phyloP scores from a whole-genome alignment of 1,140 invertebrate genomes.

The Drosophila santomea region DNA sequence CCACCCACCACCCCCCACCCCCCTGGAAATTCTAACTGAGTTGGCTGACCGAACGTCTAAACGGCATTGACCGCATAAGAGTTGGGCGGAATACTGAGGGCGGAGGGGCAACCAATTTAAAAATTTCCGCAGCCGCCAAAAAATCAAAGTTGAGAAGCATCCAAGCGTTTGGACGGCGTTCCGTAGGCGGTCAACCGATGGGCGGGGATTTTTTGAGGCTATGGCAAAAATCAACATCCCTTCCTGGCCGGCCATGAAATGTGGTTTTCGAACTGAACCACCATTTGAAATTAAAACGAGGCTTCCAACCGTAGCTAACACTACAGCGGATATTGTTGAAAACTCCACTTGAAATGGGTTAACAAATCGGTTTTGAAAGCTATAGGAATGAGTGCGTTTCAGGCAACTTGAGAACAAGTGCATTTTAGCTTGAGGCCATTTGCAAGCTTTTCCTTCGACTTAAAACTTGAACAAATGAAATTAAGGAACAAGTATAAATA shows the following conservation, averaged over 20 bases:
- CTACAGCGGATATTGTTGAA: slow-evolving; percentile 26
- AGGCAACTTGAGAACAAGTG: neutral
- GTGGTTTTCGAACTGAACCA: slow-evolving; percentile 37
- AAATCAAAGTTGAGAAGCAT: slow-evolving; percentile 70
- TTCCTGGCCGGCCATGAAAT: slow-evolving; percentile 30
- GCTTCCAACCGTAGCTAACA: slow-evolving; percentile 29
- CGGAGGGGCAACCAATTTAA: slow-evolving; percentile 64
- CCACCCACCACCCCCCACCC: neutral
- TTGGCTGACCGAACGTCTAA: slow-evolving; percentile 74
- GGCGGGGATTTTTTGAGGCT: slow-evolving; percentile 15
- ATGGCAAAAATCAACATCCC: slow-evolving; percentile 48
- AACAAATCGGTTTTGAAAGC: slow-evolving; percentile 18
- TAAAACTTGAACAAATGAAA: neutral
- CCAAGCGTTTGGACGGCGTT: slow-evolving; percentile 51
- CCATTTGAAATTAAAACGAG: slow-evolving; percentile 46
- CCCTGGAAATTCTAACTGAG: slow-evolving; percentile 28
- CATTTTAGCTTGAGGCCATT: neutral
- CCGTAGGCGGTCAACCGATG: slow-evolving; percentile 48
- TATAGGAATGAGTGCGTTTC: neutral
- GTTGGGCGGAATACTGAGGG: slow-evolving; percentile 5
- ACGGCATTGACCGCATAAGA: slow-evolving; percentile 78
- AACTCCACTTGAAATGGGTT: slow-evolving; percentile 39
- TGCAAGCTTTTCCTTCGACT: neutral
- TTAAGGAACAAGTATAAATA: too few species aligned
- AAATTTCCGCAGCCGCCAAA: slow-evolving; percentile 73